These are phyloP conservation scores for Cryptomyrus ogoouensis DNA, from an alignment of 2,113 vertebrate species.

Conservation along the genomic window DNA sequence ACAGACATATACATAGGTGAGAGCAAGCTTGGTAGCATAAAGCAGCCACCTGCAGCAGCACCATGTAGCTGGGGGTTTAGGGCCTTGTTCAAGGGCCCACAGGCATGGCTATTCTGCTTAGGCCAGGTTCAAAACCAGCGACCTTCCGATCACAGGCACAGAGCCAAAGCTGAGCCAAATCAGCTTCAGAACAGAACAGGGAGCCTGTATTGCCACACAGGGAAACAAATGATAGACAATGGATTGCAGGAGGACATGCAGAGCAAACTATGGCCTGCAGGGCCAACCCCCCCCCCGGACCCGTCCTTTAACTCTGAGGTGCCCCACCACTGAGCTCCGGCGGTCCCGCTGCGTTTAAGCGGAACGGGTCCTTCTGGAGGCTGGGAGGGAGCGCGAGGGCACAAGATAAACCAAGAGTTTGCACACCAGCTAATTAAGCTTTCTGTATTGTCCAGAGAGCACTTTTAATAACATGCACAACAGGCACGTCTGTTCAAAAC, in stretches of 20 bases:
- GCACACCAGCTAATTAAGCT: background rate
- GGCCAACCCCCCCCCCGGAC: background rate
- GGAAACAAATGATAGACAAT: background rate
- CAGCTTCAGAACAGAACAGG: background rate
- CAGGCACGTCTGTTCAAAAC: background rate
- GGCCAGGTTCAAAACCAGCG: background rate
- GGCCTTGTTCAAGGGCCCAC: background rate
- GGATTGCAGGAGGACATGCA: background rate
- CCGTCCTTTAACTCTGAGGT: background rate
- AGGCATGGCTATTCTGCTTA: background rate
- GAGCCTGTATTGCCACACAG: background rate
- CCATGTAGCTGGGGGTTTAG: background rate
- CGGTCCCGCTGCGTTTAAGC: background rate
- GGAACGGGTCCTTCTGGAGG: background rate
- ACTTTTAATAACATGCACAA: background rate
- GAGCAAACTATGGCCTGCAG: background rate
- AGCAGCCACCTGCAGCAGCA: background rate
- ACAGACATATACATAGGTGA: background rate
- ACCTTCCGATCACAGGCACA: background rate
- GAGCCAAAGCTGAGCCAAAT: background rate
- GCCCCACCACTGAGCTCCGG: no score
- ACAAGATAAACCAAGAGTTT: background rate
- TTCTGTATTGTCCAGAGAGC: background rate
- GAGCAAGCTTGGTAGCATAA: background rate
- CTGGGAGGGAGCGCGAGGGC: background rate